Conservation (phyloP, 2,113 vertebrate genomes). For the Nymphicus hollandicus region DNA sequence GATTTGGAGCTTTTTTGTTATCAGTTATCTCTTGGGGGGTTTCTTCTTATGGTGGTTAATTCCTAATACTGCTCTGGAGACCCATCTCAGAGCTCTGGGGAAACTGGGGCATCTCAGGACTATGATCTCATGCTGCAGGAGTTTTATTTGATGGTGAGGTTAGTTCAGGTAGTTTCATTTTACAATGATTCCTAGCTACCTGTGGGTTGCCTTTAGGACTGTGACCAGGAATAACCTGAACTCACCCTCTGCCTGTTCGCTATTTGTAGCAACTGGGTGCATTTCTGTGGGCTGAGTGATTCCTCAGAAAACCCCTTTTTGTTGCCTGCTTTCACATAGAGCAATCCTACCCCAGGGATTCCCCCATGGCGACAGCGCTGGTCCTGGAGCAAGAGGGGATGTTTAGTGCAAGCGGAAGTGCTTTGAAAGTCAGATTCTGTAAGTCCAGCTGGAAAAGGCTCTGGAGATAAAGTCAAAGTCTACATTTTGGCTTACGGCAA, state of each 20-base stretch:
- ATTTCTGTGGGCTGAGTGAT: not conserved
- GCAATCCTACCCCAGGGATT: not conserved
- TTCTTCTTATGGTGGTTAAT: not conserved
- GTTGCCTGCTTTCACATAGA: not conserved
- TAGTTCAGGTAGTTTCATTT: not conserved
- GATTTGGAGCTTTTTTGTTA: not conserved
- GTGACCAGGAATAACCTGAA: not conserved
- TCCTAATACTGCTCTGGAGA: not conserved
- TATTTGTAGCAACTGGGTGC: not conserved
- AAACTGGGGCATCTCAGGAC: not conserved
- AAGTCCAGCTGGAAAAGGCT: not conserved
- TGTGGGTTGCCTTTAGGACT: not conserved
- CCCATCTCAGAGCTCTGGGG: not conserved
- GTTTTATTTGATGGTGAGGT: not conserved
- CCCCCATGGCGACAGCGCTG: not conserved
- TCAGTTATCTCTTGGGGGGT: not conserved
- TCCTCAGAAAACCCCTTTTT: not conserved
- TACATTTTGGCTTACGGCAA: not conserved
- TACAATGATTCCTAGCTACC: rapidly evolving
- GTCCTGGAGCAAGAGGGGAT: not conserved
- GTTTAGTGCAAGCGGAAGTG: not conserved
- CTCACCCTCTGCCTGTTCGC: rapidly evolving
- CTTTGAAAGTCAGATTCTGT: not conserved
- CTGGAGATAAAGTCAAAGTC: not conserved
- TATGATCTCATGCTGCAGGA: not conserved